Conservation (phyloP, 1,140 invertebrate species). For the Solen grandis region DNA sequence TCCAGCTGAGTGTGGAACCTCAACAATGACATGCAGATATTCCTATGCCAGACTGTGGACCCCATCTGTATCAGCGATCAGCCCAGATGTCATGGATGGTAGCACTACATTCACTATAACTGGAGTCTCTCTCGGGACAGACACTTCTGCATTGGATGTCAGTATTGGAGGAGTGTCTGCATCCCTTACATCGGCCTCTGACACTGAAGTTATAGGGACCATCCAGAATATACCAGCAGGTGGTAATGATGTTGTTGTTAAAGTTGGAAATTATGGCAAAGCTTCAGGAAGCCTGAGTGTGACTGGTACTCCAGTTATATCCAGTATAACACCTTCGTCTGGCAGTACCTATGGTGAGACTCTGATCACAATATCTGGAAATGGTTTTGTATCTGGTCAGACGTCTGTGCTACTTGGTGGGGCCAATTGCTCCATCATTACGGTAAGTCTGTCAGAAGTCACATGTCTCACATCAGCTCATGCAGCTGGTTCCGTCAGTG, state of each 20-base stretch:
- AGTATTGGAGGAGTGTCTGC: slow-evolving; percentile 49
- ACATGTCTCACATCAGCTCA: slow-evolving; percentile 59
- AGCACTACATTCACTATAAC: slow-evolving; percentile 32
- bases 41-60: slow-evolving; percentile 15
- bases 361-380: slow-evolving; percentile 60
- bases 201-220: slow-evolving; percentile 49
- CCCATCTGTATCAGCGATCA: slow-evolving; percentile 18
- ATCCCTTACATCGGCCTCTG: slow-evolving; percentile 19
- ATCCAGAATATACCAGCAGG: slow-evolving; percentile 51
- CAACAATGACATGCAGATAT: slow-evolving; percentile 31
- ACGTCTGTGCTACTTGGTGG: slow-evolving; percentile 44
- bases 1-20: slow-evolving; percentile 22
- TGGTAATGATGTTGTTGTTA: slow-evolving; percentile 51
- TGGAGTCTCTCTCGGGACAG: slow-evolving; percentile 21
- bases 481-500: slow-evolving; percentile 37
- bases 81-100: slow-evolving; percentile 12
- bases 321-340: slow-evolving; percentile 49
- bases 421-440: neutral
- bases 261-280: slow-evolving; percentile 45
- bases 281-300: slow-evolving; percentile 22
- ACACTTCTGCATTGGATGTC: slow-evolving; percentile 39
- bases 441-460: slow-evolving; percentile 39
- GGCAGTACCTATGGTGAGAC: slow-evolving; percentile 67
- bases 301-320: slow-evolving; percentile 34
- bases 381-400: slow-evolving; percentile 54